Evolutionary conservation across 2,113 vertebrate species (phyloP).

Genomic region (Cheirogaleus medius): DNA sequence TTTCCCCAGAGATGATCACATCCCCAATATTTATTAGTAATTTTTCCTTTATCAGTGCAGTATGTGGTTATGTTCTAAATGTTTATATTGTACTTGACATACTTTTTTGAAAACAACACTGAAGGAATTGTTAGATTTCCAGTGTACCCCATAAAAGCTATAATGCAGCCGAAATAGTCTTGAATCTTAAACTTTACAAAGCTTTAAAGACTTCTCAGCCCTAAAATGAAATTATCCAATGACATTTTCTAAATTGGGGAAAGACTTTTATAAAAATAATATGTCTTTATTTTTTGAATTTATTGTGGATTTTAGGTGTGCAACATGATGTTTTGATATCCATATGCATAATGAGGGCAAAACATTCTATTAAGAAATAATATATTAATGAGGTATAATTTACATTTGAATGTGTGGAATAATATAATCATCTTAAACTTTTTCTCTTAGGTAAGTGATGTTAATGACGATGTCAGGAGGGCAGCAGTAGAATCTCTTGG

Average conservation of each 20-base stretch:
- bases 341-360: background rate
- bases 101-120: background rate
- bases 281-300: background rate
- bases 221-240: background rate
- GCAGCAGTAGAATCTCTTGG: constrained; percentile 99
- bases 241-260: background rate
- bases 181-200: constrained; percentile 21
- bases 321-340: background rate
- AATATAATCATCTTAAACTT: background rate
- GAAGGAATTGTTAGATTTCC: constrained; percentile 1
- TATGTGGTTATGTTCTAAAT: background rate
- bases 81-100: constrained; percentile 6
- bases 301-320: background rate
- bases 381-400: background rate
- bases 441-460: constrained; percentile 93
- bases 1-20: background rate
- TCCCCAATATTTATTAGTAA: background rate
- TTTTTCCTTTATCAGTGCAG: background rate
- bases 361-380: background rate
- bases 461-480: constrained; percentile 97
- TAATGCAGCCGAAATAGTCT: background rate
- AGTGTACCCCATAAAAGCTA: background rate
- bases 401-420: background rate
- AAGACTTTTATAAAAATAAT: background rate
- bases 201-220: background rate